These are phyloP conservation scores for Diplodus puntazzo DNA, from an alignment of 2,797 vertebrate species.

Conservation along the genomic window DNA sequence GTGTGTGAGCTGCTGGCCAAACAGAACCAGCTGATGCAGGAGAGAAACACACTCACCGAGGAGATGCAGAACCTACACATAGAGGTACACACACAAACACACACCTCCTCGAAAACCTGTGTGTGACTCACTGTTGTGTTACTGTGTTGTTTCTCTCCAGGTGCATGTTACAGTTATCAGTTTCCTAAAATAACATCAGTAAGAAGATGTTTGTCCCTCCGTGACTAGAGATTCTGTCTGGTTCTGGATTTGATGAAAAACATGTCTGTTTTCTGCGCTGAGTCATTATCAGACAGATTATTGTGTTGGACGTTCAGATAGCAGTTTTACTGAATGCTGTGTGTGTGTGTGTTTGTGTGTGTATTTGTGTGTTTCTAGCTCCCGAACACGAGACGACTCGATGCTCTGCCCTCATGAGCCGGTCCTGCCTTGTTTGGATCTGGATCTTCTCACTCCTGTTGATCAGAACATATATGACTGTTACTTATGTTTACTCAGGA, in stretches of 20 bases:
- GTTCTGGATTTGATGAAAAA: constrained; percentile 34
- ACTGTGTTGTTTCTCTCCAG: constrained; percentile 37
- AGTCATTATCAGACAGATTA: constrained; percentile 18
- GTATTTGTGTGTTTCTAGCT: constrained; percentile 80
- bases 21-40: constrained; percentile 92
- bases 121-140: constrained; percentile 38
- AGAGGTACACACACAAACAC: constrained; percentile 58
- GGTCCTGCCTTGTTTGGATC: constrained; percentile 23
- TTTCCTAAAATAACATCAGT: constrained; percentile 43
- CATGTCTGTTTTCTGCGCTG: constrained; percentile 34
- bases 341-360: constrained; percentile 10
- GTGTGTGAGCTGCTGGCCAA: constrained; percentile 92
- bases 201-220: constrained; percentile 37
- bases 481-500: not conserved
- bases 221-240: constrained; percentile 49
- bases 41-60: constrained; percentile 88
- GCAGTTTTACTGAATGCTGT: constrained; percentile 31
- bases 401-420: constrained; percentile 71
- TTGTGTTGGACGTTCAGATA: not conserved
- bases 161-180: constrained; percentile 18
- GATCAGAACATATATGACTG: constrained; percentile 15
- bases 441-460: constrained; percentile 20
- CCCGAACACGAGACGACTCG: constrained; percentile 71
- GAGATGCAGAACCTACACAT: constrained; percentile 84
- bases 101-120: constrained; percentile 6